Conservation (phyloP, 2,888 invertebrate species). For the Harpagoxenus sublaevis region DNA sequence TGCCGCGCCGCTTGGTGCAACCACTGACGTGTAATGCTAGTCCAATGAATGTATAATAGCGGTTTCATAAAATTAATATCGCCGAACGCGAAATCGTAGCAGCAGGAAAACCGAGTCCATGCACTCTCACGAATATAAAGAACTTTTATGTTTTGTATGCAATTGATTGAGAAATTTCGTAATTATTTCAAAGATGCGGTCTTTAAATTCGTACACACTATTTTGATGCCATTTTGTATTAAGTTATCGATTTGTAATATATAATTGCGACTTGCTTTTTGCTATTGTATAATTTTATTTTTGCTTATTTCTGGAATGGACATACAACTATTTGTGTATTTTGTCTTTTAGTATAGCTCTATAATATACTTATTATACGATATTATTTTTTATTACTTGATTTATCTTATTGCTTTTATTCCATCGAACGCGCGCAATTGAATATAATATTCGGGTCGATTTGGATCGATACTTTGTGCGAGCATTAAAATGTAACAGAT, state of each 20-base stretch:
- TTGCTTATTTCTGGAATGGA: background rate
- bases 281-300: background rate
- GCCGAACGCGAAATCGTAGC: background rate
- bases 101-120: background rate
- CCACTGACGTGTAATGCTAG: conserved; percentile 2
- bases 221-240: background rate
- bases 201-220: background rate
- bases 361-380: no score
- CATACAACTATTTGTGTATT: background rate
- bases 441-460: background rate
- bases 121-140: background rate
- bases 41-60: conserved; percentile 14
- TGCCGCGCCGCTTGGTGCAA: background rate
- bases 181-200: background rate
- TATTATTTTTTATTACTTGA: background rate
- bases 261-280: background rate
- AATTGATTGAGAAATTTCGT: background rate
- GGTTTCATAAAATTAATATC: conserved; percentile 6
- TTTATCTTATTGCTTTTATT: background rate
- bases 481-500: background rate
- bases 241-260: background rate
- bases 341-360: background rate
- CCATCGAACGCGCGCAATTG: background rate
- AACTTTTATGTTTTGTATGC: background rate
- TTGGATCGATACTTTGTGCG: background rate